These are phyloP conservation scores for Cosmorhoe ocellata DNA, from an alignment of 2,888 invertebrate species.

Conservation along the genomic window DNA sequence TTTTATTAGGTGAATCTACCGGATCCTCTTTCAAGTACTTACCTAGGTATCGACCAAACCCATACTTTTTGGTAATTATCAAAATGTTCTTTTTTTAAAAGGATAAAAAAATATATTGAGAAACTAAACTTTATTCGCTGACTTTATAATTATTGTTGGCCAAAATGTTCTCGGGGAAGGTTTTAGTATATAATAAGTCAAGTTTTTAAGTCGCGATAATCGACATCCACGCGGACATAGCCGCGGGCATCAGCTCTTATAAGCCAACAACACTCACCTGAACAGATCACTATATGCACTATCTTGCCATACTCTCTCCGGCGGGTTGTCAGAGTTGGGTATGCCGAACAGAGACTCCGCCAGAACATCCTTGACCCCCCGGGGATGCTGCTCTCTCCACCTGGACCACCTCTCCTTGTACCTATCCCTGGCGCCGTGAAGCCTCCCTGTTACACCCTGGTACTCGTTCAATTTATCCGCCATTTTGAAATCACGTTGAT, in stretches of 20 bases:
- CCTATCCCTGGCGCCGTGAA: slow-evolving; percentile 86
- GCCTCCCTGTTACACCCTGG: slow-evolving; percentile 87
- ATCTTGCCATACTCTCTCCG: slow-evolving; percentile 63
- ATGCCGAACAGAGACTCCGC: slow-evolving; percentile 71
- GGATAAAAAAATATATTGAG: too few relatives aligned
- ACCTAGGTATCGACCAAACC: too few relatives aligned
- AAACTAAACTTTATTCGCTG: too few relatives aligned
- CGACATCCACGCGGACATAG: too few relatives aligned
- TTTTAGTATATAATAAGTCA: too few relatives aligned
- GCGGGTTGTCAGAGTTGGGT: slow-evolving; percentile 65
- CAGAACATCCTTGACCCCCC: slow-evolving; percentile 76
- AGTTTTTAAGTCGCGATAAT: too few relatives aligned
- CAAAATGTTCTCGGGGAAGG: too few relatives aligned
- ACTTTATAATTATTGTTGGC: too few relatives aligned
- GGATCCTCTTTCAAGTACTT: neutral
- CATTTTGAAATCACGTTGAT: slow-evolving; percentile 59
- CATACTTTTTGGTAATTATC: too few relatives aligned
- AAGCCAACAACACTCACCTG: slow-evolving; percentile 45
- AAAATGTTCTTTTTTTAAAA: too few relatives aligned
- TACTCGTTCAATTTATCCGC: slow-evolving; percentile 91
- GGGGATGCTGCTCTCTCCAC: slow-evolving; percentile 84
- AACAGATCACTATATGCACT: slow-evolving; percentile 68
- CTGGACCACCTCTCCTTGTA: slow-evolving; percentile 83
- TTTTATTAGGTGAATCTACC: neutral
- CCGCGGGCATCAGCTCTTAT: too few relatives aligned